Conservation (phyloP, 2,113 vertebrate genomes). For the Brienomyrus brachyistius region DNA sequence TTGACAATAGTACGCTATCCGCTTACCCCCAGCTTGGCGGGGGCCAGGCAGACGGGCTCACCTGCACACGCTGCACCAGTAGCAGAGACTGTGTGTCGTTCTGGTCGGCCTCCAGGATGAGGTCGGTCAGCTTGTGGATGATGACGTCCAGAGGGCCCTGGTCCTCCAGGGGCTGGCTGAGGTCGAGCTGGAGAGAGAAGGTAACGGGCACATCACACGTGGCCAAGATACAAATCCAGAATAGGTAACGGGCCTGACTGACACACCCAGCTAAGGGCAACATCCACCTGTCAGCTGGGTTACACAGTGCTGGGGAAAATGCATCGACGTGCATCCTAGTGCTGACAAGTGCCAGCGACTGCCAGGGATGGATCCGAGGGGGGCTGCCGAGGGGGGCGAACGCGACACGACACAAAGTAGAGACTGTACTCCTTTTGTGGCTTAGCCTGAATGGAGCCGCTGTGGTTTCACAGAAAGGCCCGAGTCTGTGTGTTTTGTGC, state of each 20-base stretch:
- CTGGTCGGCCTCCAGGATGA: conserved; percentile 96
- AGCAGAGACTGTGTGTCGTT: conserved; percentile 86
- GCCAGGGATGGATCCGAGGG: background rate
- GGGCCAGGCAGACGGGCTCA: conserved; percentile 38
- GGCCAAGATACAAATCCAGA: no score
- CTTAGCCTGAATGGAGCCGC: background rate
- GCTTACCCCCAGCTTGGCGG: background rate
- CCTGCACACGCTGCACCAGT: conserved; percentile 92
- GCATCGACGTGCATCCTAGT: background rate
- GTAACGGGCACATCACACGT: conserved; percentile 27
- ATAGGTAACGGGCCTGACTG: background rate
- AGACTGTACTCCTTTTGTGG: conserved; percentile 12
- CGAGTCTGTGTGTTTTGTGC: background rate
- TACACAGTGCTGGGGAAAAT: background rate
- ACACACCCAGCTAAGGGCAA: background rate
- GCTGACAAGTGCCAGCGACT: background rate
- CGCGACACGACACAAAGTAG: background rate
- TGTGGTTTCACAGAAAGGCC: conserved; percentile 11
- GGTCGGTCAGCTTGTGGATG: conserved; percentile 96
- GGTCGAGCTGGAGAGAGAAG: conserved; percentile 70
- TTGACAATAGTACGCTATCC: background rate
- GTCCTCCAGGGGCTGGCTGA: conserved; percentile 87
- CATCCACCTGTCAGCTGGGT: background rate
- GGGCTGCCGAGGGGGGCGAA: background rate
- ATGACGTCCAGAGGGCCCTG: conserved; percentile 95